These are phyloP conservation scores for Lordiphosa stackelbergi DNA, from an alignment of 1,140 invertebrate genomes.

Conservation along the genomic window DNA sequence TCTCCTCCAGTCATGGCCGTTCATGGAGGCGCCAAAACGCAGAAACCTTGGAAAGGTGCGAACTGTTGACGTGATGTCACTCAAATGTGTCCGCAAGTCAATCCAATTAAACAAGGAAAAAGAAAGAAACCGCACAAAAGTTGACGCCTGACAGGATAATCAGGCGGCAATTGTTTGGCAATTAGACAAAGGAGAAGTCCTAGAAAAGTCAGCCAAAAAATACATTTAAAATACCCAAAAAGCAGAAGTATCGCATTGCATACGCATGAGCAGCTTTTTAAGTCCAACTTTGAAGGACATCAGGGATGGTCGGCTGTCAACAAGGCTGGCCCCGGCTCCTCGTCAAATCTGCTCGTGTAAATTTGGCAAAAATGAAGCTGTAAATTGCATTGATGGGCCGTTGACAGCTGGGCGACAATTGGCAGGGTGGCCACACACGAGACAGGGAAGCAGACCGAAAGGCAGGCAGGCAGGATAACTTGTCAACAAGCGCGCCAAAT, in stretches of 20 bases:
- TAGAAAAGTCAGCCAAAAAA: conserved; percentile 56
- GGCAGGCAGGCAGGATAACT: conserved; percentile 19
- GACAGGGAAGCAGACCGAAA: background rate
- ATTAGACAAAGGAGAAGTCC: conserved; percentile 60
- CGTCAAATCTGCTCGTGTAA: conserved; percentile 44
- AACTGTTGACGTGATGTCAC: conserved; percentile 60
- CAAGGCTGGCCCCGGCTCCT: conserved; percentile 17
- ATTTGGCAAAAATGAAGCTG: conserved; percentile 71
- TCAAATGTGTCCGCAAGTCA: conserved; percentile 51
- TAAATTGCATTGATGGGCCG: conserved; percentile 70
- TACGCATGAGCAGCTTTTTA: conserved; percentile 61
- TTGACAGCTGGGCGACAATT: conserved; percentile 63
- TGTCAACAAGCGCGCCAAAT: conserved; percentile 68
- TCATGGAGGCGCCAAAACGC: conserved; percentile 46
- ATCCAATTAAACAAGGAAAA: conserved; percentile 60
- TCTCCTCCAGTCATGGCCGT: conserved; percentile 45
- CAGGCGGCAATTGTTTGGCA: conserved; percentile 69
- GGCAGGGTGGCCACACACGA: conserved; percentile 57
- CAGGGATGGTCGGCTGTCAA: conserved; percentile 47
- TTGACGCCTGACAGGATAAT: conserved; percentile 65
- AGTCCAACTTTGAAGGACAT: conserved; percentile 57
- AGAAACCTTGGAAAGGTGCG: conserved; percentile 42
- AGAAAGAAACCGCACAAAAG: conserved; percentile 63
- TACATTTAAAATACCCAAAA: conserved; percentile 47
- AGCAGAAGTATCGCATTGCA: conserved; percentile 66